phyloP scores from a whole-genome alignment of 2,888 invertebrate species.

The Rotaria magnacalcarata region DNA sequence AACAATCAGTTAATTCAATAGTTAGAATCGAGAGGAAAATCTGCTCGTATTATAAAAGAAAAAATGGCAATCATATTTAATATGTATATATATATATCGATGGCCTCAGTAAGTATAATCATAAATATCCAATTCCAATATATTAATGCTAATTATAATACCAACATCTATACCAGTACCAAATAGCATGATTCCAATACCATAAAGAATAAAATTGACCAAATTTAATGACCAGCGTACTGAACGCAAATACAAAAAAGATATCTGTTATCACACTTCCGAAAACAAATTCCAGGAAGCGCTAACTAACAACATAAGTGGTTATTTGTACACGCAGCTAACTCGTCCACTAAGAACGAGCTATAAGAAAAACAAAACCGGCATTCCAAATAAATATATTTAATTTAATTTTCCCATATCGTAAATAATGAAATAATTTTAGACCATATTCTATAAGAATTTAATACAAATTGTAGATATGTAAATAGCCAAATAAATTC shows the following conservation, averaged over 20 bases:
- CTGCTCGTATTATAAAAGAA: no score
- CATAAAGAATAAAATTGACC: not conserved
- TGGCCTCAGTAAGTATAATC: not conserved
- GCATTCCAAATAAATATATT: not conserved
- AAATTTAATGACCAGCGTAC: not conserved
- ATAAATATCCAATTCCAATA: not conserved
- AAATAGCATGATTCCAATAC: not conserved
- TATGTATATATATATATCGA: not conserved
- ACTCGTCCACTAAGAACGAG: not conserved
- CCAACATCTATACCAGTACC: no score
- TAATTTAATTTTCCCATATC: not conserved
- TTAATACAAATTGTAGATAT: not conserved
- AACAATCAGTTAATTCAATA: not conserved
- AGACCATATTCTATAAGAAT: not conserved
- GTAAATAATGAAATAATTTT: not conserved
- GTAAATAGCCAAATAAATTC: no score
- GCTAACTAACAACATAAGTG: not conserved
- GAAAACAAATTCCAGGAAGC: not conserved
- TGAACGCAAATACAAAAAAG: not conserved
- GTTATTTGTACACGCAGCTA: not conserved
- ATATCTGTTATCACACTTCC: not conserved
- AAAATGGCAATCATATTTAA: not conserved
- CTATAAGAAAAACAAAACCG: not conserved
- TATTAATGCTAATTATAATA: no score
- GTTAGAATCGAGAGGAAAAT: no score